Base-by-base conservation (phyloP, 2,888 invertebrate species). In the Tridacna crocea region DNA sequence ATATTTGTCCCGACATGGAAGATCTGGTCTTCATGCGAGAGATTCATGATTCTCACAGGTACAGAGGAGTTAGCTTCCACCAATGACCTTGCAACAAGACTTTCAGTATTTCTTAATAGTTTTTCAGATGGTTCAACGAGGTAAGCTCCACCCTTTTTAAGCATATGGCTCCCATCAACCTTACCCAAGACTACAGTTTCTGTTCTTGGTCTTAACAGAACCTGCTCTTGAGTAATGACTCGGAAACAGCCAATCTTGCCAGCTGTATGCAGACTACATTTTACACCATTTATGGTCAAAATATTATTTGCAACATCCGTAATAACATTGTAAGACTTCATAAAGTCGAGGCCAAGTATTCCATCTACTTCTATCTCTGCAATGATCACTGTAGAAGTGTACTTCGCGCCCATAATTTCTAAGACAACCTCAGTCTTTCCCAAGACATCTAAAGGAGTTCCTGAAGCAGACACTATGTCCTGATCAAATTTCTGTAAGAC, bases 11-110 rank as follows among this genome's bases (percentile, higher is more conserved):
- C 36, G 19, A 26, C 36, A 27, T 68, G 13, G 27, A 68, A n/a
- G 4, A 36, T 19, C 68, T 36, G 19, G 11, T 27, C 36, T 36
- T 68, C 68, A 26, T 27, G 27, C 12, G 27, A 27, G 19, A 68
- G 36, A 26, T 68, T 68, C 68, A 36, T 68, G 15, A 68, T 27
- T 36, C 68, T 27, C n/a, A 68, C 68, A 36, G 68, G 68, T 68
- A 36, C 68, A 24, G 68, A n/a, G 13, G 15, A 17, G 6, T 12
- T 26, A 24, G 68, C 46, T 13, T n/a, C 46, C 2, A 36, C 68
- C 17, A 68, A 19, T 3, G 68, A 36, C 26, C 68, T 68, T 12
- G 8, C 65, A 22, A 65, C 24, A 24, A 65, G 65, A 65, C 65
- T 27, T 10, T 65, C 65, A 3, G 26, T 17, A 22, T 17, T 65